Evolutionary conservation across 2,113 vertebrate genomes (phyloP).

Genomic region (Triplophysa siluroides): DNA sequence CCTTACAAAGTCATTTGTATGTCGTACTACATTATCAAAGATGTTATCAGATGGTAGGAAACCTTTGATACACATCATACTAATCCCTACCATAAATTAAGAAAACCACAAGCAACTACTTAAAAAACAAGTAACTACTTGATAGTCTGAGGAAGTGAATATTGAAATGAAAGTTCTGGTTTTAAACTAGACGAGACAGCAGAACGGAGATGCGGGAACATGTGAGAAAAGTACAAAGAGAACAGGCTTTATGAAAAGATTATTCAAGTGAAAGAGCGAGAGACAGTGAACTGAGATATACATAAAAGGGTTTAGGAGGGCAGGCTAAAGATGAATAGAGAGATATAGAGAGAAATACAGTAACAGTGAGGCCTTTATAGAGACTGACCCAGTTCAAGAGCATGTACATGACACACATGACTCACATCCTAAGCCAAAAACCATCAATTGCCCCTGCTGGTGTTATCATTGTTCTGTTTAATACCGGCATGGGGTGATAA

Average conservation of each 20-base stretch:
- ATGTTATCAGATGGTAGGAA: too few species aligned
- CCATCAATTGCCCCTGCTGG: background rate
- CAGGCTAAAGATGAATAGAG: background rate
- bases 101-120: too few species aligned
- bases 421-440: background rate
- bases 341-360: background rate
- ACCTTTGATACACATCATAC: too few species aligned
- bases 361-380: background rate
- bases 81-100: too few species aligned
- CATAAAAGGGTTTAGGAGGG: background rate
- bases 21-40: too few species aligned
- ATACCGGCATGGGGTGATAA: background rate
- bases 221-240: background rate
- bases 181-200: background rate
- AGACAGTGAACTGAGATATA: background rate
- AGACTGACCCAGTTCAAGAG: constrained; percentile 3
- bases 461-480: background rate
- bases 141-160: background rate
- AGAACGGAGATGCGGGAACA: background rate
- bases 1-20: too few species aligned
- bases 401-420: background rate
- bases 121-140: background rate
- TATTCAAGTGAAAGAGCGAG: background rate
- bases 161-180: background rate
- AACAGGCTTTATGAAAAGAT: background rate